Evolutionary conservation across 2,888 invertebrate species (phyloP).

Genomic region (Ypsolopha sequella): DNA sequence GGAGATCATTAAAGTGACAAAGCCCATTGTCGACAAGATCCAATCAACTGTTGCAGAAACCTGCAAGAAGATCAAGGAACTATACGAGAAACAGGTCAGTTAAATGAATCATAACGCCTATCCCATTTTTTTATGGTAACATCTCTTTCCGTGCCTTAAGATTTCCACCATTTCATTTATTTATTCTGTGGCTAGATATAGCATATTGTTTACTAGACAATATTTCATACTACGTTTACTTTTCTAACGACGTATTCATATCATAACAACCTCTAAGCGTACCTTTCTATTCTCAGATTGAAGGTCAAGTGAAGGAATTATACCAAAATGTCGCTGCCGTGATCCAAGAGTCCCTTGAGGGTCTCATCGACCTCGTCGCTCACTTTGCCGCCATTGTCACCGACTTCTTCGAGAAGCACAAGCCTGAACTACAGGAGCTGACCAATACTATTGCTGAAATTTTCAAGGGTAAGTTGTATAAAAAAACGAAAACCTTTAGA

Average conservation of each 20-base stretch:
- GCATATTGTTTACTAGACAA: too few species aligned
- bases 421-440: constrained; percentile 75
- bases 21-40: constrained; percentile 39
- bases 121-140: too few species aligned
- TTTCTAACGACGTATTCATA: too few species aligned
- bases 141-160: too few species aligned
- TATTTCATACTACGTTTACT: too few species aligned
- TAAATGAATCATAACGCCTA: too few species aligned
- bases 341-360: constrained; percentile 44
- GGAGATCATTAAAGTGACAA: constrained; percentile 29
- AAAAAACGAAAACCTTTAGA: neutral
- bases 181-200: too few species aligned
- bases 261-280: neutral
- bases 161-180: too few species aligned
- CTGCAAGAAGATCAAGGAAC: constrained; percentile 29
- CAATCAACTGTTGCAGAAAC: constrained; percentile 21
- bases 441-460: constrained; percentile 62
- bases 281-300: too few species aligned
- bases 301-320: constrained; percentile 41
- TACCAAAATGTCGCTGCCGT: constrained; percentile 40
- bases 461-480: constrained; percentile 49
- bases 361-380: constrained; percentile 54
- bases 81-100: constrained; percentile 45
- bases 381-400: constrained; percentile 63
- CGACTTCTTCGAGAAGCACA: constrained; percentile 74